Base-by-base conservation (phyloP, 2,888 invertebrate genomes). In the Apoda limacodes region DNA sequence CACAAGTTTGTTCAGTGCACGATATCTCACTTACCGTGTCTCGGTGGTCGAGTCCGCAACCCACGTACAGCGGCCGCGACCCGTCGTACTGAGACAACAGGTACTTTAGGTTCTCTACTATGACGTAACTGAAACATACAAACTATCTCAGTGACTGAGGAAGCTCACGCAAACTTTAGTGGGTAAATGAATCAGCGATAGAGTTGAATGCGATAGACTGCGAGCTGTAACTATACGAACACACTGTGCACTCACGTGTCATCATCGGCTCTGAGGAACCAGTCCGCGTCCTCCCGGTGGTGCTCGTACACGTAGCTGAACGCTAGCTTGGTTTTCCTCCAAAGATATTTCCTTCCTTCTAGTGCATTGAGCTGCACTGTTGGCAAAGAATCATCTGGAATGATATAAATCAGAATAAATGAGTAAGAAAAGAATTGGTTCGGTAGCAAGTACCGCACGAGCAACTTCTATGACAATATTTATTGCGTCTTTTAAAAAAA, bases 241-340 rank as follows among this genome's bases (percentile, higher is more conserved):
- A 9, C 5, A 13, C 5, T 6, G 13, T 13, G 13, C 9, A 9
- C 39, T 33, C 17, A 36, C 69, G 95, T 95, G 58, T 95, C 94
- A 63, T 95, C 95, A 53, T 95, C 95, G 6, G 95, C 94, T 66
- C 95, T 95, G 58, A 94, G 75, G 58, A 96, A 95, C 93, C 93
- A 95, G 64, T 95, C 94, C 11, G 88, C 89, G 39, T 92, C 82
- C 42, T 92, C 83, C 28, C 85, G 69, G 62, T 93, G 85, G 56
- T 93, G 66, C 42, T 88, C 70, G 52, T 90, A 88, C 13, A 90
- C 83, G 56, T 92, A 90, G 53, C 84, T 85, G 55, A 91, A 93
- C 2, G 93, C 93, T 56, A 86, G 88, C 72, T 93, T 93, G 1
- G 95, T 95, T 75, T 95, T 96, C 1, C 86, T 92, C 95, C 95